Evolutionary conservation across 1,140 invertebrate species (phyloP).

Genomic region (Danaus melanippus): DNA sequence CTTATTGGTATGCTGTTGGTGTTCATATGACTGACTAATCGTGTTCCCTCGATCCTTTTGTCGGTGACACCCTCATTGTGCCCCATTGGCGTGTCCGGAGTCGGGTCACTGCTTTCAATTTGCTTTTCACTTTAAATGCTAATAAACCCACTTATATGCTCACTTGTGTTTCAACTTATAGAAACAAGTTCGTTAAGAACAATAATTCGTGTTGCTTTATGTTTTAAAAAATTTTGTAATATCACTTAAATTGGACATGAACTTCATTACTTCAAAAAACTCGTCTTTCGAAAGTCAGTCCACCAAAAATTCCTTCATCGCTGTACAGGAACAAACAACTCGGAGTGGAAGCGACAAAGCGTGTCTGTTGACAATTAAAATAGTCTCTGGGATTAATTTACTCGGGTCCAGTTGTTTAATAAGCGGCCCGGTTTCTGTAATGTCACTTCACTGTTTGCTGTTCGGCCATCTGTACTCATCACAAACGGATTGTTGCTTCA

Average conservation of each 20-base stretch:
- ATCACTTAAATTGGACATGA: too few relatives aligned
- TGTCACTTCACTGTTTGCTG: slow-evolving; percentile 13
- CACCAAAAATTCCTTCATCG: slow-evolving; percentile 3
- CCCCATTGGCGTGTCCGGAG: slow-evolving; percentile 15
- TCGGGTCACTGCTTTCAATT: slow-evolving; percentile 18
- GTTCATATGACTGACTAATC: slow-evolving; percentile 26
- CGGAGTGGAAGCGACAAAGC: slow-evolving; percentile 27
- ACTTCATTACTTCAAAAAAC: neutral
- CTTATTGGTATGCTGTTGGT: slow-evolving; percentile 25
- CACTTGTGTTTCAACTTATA: slow-evolving; percentile 7
- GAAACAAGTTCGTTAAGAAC: too few relatives aligned
- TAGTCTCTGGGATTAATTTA: slow-evolving; percentile 21
- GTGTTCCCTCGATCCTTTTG: slow-evolving; percentile 19
- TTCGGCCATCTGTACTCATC: slow-evolving; percentile 8
- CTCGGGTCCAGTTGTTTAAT: slow-evolving; percentile 19
- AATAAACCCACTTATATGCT: slow-evolving; percentile 22
- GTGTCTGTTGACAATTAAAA: slow-evolving; percentile 23
- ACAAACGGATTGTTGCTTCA: slow-evolving; percentile 2
- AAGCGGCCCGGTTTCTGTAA: slow-evolving; percentile 15
- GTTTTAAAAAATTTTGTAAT: too few relatives aligned
- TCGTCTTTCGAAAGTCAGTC: slow-evolving; percentile 5
- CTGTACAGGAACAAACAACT: slow-evolving; percentile 27
- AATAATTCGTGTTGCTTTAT: too few relatives aligned
- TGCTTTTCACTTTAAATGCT: slow-evolving; percentile 22
- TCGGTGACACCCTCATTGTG: slow-evolving; percentile 25